Percentiles rank a stretch among this genome's conserved stretches.
phyloP scores from a whole-genome alignment of 2,797 vertebrate species.

The Scolopax rusticola region DNA sequence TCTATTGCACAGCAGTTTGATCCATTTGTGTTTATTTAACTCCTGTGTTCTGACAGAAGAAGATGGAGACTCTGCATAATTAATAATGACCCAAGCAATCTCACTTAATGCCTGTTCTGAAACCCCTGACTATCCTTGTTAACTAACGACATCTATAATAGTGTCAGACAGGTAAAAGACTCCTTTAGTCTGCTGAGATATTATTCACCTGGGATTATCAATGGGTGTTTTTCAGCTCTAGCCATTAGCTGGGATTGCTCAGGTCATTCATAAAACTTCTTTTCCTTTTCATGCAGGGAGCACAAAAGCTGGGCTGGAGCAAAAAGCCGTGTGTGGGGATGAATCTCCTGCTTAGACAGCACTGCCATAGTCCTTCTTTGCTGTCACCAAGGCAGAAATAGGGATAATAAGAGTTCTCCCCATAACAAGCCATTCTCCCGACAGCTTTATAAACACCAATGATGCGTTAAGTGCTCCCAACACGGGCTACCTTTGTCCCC shows the following conservation, averaged over 20 bases:
- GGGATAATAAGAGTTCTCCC: background rate
- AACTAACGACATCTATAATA: constrained; percentile 78
- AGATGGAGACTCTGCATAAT: constrained; percentile 82
- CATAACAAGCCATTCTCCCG: background rate
- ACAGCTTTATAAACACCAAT: background rate
- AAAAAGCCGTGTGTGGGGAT: constrained; percentile 5
- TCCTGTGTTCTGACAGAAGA: constrained; percentile 73
- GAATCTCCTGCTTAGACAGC: accelerated
- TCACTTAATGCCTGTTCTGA: constrained; percentile 76
- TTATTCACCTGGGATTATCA: constrained; percentile 78
- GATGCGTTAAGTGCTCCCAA: background rate
- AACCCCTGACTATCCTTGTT: constrained; percentile 71
- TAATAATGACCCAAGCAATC: constrained; percentile 81
- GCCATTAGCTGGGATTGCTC: constrained; percentile 75
- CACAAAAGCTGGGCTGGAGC: constrained; percentile 63
- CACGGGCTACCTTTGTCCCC: background rate
- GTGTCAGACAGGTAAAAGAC: constrained; percentile 78
- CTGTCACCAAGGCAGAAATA: background rate
- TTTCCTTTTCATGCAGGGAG: constrained; percentile 52
- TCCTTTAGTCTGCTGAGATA: constrained; percentile 76
- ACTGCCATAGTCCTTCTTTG: background rate
- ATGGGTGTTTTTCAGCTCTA: constrained; percentile 62
- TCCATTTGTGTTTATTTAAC: constrained; percentile 81
- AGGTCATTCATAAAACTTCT: constrained; percentile 74
- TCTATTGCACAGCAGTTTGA: constrained; percentile 71